Evolutionary conservation across 2,113 vertebrate species (phyloP).

Genomic region (Tretioscincus oriximinensis): DNA sequence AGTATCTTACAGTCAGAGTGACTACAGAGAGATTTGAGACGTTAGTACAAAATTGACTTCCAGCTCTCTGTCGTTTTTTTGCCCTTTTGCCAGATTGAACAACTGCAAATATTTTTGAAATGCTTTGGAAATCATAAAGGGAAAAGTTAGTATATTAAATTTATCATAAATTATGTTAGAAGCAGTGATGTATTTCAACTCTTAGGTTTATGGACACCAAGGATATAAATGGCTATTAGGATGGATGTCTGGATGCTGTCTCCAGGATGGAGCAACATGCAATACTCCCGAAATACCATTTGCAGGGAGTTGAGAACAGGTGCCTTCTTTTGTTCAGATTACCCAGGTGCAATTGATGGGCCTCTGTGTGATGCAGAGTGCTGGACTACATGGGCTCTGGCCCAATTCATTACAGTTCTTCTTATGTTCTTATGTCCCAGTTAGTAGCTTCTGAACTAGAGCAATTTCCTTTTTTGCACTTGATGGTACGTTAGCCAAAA

Average conservation of each 20-base stretch:
- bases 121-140: neutral
- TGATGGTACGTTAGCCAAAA: no score
- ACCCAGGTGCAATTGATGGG: no score
- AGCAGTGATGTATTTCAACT: neutral
- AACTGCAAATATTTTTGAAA: neutral
- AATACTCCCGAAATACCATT: no score
- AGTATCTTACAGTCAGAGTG: conserved; percentile 5
- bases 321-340: no score
- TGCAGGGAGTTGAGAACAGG: no score
- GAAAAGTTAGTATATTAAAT: neutral
- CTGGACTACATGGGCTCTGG: no score
- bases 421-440: neutral
- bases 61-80: neutral
- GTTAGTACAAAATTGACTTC: neutral
- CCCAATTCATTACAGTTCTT: no score
- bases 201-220: neutral
- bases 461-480: neutral
- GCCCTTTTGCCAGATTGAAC: neutral
- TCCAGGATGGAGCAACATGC: no score
- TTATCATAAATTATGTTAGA: neutral
- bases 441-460: neutral
- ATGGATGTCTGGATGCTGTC: no score
- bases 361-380: no score
- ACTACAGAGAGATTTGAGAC: conserved; percentile 1
- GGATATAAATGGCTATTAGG: no score